These are phyloP conservation scores for Merluccius polli DNA, from an alignment of 2,797 vertebrate genomes.

Conservation along the genomic window DNA sequence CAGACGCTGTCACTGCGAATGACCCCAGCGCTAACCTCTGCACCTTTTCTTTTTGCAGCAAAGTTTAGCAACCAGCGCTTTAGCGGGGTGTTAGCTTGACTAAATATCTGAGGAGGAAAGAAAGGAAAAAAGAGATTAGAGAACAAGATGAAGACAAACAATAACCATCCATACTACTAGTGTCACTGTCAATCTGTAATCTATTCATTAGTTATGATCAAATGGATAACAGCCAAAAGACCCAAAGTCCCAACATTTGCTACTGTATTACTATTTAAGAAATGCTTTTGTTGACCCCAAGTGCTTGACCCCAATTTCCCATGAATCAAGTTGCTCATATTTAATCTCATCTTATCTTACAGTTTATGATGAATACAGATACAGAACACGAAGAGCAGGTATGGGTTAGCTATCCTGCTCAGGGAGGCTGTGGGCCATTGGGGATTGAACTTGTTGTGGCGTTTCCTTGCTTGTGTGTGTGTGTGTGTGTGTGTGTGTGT, in stretches of 20 bases:
- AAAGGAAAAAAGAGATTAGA: not conserved
- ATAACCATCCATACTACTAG: not conserved
- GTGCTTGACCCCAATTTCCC: not conserved
- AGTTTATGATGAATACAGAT: not conserved
- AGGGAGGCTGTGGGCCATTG: not conserved
- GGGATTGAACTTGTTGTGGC: no score
- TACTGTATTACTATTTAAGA: no score
- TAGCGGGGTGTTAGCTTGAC: slow-evolving; percentile 86
- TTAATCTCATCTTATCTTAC: not conserved
- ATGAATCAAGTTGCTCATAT: not conserved
- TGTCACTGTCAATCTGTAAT: not conserved
- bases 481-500: not conserved
- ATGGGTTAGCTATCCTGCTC: not conserved
- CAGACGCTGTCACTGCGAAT: slow-evolving; percentile 92
- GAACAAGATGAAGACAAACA: not conserved
- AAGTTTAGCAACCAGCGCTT: slow-evolving; percentile 96
- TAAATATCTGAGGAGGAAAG: slow-evolving; percentile 83
- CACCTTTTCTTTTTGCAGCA: slow-evolving; percentile 87
- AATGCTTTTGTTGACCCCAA: no score
- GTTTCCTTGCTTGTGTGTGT: not conserved
- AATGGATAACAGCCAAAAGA: no score
- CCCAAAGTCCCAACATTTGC: no score
- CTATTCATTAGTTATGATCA: no score
- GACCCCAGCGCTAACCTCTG: slow-evolving; percentile 85
- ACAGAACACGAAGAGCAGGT: not conserved